Evolutionary conservation across 2,888 invertebrate genomes (phyloP), one percentile per base, ranked within the genome.

Genomic region (Thalpophila matura): DNA sequence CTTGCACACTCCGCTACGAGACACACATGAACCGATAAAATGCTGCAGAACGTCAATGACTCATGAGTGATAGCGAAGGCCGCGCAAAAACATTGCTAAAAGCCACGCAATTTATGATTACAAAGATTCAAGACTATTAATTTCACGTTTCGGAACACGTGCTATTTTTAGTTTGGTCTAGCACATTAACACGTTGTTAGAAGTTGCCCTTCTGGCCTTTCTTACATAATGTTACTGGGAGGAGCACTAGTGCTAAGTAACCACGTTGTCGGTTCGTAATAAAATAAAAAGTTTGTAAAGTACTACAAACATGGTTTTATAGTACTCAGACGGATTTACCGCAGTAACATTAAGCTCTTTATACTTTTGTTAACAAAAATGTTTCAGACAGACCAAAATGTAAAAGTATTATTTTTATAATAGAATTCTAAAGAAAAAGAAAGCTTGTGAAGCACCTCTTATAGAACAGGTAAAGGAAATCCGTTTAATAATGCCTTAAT

Each of bases 271-370:
- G 18, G 22, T 33, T 10, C 38, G 18, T 38, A 46, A 55, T 42
- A 55, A 64, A 63, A 63, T 40, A 63, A 63, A n/a, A 63, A 46
- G 5, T 55, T 46, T 9, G 24, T 62, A 29, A 63, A 63, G 33
- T 47, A 42, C 54, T 24, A 38, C 45, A 63, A 18, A 46, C 46
- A 37, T 10, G 7, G 18, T 63, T 31, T 20, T 42, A 29, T 47
- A 40, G 38, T 14, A 29, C 14, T 46, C 9, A 4, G 26, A 7
- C 18, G 9, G 40, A 46, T 27, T 18, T 33, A 7, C 33, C 16
- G 22, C 5, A 14, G 20, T 31, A 27, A 27, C 45, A 33, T 40
- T 46, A 40, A 31, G 27, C 31, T 29, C 40, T 47, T 24, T 35
- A 29, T 20, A 27, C 40, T 46, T 22, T 16, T 31, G 5, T 16